phyloP scores from a whole-genome alignment of 2,113 vertebrate species.

The Lycaon pictus region DNA sequence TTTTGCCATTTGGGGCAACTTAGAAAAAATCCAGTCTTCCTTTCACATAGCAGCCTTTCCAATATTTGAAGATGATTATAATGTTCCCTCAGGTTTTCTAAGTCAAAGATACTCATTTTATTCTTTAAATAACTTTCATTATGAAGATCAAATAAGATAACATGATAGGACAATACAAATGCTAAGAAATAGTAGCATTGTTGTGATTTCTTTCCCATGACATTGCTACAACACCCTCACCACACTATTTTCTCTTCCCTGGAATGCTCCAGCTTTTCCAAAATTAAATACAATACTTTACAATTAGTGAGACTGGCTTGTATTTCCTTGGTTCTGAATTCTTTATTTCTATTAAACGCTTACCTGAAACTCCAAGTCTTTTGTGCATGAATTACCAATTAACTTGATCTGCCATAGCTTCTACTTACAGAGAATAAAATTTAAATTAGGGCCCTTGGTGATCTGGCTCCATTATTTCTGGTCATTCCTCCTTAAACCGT shows the following conservation, averaged over 20 bases:
- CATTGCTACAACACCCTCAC: background rate
- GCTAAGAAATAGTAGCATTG: background rate
- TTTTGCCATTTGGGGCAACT: background rate
- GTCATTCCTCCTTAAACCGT: background rate
- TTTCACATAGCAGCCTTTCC: background rate
- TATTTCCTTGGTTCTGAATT: background rate
- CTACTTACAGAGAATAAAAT: background rate
- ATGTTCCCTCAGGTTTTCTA: background rate
- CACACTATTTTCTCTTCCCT: background rate
- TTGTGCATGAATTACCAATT: background rate
- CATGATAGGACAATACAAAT: background rate
- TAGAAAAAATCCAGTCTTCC: background rate
- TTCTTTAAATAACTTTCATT: conserved; percentile 8
- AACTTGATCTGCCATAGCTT: background rate
- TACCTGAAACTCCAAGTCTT: background rate
- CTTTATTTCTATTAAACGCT: background rate
- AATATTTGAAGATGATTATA: background rate
- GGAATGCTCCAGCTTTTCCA: background rate
- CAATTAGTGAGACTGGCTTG: background rate
- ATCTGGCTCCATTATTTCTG: background rate
- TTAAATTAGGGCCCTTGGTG: background rate
- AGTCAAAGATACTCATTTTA: background rate
- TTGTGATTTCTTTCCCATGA: background rate
- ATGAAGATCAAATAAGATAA: background rate
- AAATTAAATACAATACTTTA: background rate